Evolutionary conservation across 2,888 invertebrate genomes (phyloP), one percentile per base, ranked within the genome.

Genomic region (Mythimna ferrago): DNA sequence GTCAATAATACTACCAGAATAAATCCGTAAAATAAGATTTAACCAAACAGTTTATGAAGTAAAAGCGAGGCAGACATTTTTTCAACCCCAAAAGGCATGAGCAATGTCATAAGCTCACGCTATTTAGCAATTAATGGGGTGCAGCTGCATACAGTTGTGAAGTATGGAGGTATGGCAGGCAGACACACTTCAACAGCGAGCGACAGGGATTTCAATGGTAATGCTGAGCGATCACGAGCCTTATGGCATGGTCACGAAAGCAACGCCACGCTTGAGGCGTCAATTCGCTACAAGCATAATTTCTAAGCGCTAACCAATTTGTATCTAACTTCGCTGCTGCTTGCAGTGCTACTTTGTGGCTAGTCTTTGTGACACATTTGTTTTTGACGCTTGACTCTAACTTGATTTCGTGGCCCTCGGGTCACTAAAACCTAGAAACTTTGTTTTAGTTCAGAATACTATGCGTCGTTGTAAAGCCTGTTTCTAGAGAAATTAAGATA

Each of bases 61-160:
- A 67, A 71, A 78, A 61, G 19, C 68, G 75, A 74, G 11, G 66
- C 35, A 79, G 66, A 76, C 41, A 57, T 84, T 80, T 85, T 48
- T 84, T 74, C 64, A 71, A 73, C 77, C 87, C 78, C 71, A 70
- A 74, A 73, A 44, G 60, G 66, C 73, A 74, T 76, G 82, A 85
- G 77, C 82, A 80, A 86, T 84, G 73, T 77, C 71, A 79, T 74
- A 79, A 66, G 66, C 81, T 87, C 86, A 85, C 87, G 86, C 86
- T 81, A 86, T 84, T 66, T 65, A 75, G 76, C 87, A 77, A 81
- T 86, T 81, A 87, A 71, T 71, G 73, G 82, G 85, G 86, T 81
- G 86, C 86, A 87, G 87, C 87, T 85, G 86, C 83, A 84, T 73
- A 65, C 65, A 63, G 63, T 48, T 70, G 65, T 64, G 54, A 67